Evolutionary conservation across 2,113 vertebrate species (phyloP).

Genomic region (Eubucco bourcierii): DNA sequence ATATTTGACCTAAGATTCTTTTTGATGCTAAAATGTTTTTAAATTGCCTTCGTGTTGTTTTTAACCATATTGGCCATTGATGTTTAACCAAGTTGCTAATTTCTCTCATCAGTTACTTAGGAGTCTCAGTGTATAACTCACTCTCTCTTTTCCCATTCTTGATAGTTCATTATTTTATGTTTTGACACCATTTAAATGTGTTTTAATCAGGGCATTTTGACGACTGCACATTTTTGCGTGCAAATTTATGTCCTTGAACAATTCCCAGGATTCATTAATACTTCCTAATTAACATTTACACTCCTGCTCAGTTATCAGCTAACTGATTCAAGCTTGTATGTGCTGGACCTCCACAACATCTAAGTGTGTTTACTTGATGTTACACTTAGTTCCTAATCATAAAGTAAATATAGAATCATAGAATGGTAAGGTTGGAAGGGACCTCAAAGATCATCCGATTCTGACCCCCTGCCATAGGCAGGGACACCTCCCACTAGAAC

Average conservation of each 20-base stretch:
- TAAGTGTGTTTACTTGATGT: background rate
- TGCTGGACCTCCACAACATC: background rate
- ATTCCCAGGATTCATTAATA: slow-evolving; percentile 18
- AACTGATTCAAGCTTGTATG: background rate
- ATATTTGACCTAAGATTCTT: slow-evolving; percentile 55
- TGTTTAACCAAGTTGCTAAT: slow-evolving; percentile 5
- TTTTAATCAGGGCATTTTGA: background rate
- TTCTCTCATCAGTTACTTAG: background rate
- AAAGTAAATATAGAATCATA: background rate
- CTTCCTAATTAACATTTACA: slow-evolving; percentile 25
- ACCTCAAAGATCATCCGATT: no score
- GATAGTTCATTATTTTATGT: background rate
- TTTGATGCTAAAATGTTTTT: slow-evolving; percentile 53
- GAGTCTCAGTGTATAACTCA: background rate
- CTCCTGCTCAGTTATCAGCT: background rate
- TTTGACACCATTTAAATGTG: background rate
- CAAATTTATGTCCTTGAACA: background rate
- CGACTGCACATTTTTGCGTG: background rate
- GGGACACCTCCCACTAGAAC: no score
- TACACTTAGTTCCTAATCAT: background rate
- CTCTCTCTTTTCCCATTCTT: background rate
- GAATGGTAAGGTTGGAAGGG: no score
- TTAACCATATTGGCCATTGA: slow-evolving; percentile 58
- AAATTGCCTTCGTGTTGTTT: slow-evolving; percentile 39
- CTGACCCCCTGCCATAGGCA: no score